Conservation (phyloP, 1,140 invertebrate genomes). For the Dysdera silvatica region DNA sequence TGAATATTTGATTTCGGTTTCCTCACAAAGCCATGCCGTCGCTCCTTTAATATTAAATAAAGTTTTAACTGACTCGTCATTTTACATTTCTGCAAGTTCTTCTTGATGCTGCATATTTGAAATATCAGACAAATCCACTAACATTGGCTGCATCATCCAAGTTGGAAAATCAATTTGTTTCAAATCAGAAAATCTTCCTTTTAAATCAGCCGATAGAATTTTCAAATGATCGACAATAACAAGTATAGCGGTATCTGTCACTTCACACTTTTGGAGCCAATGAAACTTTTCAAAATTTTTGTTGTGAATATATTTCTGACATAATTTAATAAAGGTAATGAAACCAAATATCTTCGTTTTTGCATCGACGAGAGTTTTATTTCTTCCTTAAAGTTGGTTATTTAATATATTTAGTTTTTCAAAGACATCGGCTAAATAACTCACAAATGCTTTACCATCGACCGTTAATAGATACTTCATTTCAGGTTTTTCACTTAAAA, state of each 20-base stretch:
- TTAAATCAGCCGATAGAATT: constrained; percentile 20
- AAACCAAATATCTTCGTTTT: constrained; percentile 22
- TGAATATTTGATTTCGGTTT: background rate
- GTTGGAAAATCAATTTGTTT: constrained; percentile 1
- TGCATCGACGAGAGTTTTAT: constrained; percentile 26
- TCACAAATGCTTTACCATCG: constrained; percentile 27
- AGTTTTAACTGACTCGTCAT: background rate
- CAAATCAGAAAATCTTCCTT: background rate
- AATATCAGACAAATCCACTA: background rate
- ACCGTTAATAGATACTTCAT: constrained; percentile 9
- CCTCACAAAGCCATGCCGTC: background rate
- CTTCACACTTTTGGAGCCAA: constrained; percentile 17
- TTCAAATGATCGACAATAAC: constrained; percentile 20
- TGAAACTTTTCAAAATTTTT: constrained; percentile 21
- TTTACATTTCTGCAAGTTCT: background rate
- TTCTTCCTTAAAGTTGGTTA: constrained; percentile 22
- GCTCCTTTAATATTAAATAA: background rate
- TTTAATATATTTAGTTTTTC: constrained; percentile 18
- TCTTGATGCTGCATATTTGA: background rate
- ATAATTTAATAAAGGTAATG: constrained; percentile 10
- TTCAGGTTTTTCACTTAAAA: constrained; percentile 18
- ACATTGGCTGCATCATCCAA: background rate
- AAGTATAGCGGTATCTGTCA: constrained; percentile 12
- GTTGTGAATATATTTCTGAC: background rate
- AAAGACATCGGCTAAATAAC: constrained; percentile 27